Evolutionary conservation across 2,797 vertebrate species (phyloP).

Genomic region (Sparidentex hasta): DNA sequence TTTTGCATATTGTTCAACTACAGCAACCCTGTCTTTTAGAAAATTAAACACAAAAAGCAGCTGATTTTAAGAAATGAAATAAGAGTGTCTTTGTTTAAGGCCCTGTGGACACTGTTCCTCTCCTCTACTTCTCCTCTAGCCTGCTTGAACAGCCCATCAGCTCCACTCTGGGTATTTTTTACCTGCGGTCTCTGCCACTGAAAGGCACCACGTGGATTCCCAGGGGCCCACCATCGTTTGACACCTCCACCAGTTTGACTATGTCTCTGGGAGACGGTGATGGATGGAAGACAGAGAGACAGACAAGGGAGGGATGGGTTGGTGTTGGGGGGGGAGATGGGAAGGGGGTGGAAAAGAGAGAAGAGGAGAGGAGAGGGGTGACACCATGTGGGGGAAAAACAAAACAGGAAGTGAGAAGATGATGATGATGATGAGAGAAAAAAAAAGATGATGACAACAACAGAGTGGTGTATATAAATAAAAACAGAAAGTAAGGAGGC

Average conservation of each 20-base stretch:
- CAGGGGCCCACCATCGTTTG: conserved; percentile 96
- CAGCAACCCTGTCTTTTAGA: too few relatives aligned
- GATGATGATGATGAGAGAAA: conserved; percentile 4
- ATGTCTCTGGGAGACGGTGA: conserved; percentile 90
- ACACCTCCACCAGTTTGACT: conserved; percentile 97
- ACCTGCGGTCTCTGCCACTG: conserved; percentile 97
- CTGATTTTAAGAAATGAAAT: neutral
- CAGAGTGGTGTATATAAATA: conserved; percentile 27
- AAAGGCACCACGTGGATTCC: conserved; percentile 99
- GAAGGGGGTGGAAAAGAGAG: neutral
- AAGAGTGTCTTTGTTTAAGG: neutral
- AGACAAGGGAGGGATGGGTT: neutral
- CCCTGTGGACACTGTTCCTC: neutral
- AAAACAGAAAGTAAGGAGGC: conserved; percentile 20
- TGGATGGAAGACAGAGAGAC: conserved; percentile 34
- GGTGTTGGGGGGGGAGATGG: neutral
- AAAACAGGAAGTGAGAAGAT: conserved; percentile 59
- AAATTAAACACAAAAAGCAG: neutral
- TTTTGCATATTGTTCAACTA: too few relatives aligned
- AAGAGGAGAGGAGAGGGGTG: conserved; percentile 35
- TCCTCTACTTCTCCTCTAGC: neutral
- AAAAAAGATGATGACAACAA: conserved; percentile 36
- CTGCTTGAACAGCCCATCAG: neutral
- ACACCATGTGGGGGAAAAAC: conserved; percentile 70
- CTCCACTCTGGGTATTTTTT: conserved; percentile 73